phyloP scores from a whole-genome alignment of 92 coral and sea anemone genomes.

The Actinernus sp. region DNA sequence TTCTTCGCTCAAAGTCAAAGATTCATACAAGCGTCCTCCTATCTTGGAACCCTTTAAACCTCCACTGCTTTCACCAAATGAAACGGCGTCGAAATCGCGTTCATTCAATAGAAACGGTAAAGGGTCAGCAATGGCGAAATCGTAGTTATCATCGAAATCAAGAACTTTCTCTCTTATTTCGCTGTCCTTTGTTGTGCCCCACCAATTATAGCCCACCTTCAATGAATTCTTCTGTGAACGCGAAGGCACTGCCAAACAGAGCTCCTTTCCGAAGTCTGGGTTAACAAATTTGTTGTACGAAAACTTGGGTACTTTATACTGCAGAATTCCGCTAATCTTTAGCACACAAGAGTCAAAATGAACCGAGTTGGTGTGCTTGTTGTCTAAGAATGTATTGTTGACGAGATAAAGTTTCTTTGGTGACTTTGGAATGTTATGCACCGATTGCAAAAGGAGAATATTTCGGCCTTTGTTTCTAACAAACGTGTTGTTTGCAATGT shows the following conservation, averaged over 20 bases:
- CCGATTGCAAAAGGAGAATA: constrained; percentile 21
- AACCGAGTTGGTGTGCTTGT: not conserved
- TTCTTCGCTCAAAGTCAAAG: constrained; percentile 28
- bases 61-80: not conserved
- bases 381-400: constrained; percentile 44
- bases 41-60: constrained; percentile 7
- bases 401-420: constrained; percentile 1
- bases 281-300: constrained; percentile 47
- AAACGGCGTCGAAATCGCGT: constrained; percentile 7
- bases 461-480: constrained; percentile 18
- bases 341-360: constrained; percentile 3
- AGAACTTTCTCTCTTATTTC: constrained; percentile 40
- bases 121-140: constrained; percentile 37
- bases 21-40: constrained; percentile 56
- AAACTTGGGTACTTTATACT: constrained; percentile 11
- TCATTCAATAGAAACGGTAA: constrained; percentile 41
- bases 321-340: constrained; percentile 29
- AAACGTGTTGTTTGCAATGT: constrained; percentile 39
- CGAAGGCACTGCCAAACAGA: constrained; percentile 31
- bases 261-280: constrained; percentile 26
- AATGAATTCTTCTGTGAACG: constrained; percentile 9
- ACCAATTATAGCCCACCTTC: constrained; percentile 65
- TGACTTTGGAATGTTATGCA: not conserved
- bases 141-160: constrained; percentile 65
- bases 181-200: constrained; percentile 34